Evolutionary conservation across 2,888 invertebrate species (phyloP), one percentile per base, ranked within the genome.

Genomic region (Alloscopus bannaensis): DNA sequence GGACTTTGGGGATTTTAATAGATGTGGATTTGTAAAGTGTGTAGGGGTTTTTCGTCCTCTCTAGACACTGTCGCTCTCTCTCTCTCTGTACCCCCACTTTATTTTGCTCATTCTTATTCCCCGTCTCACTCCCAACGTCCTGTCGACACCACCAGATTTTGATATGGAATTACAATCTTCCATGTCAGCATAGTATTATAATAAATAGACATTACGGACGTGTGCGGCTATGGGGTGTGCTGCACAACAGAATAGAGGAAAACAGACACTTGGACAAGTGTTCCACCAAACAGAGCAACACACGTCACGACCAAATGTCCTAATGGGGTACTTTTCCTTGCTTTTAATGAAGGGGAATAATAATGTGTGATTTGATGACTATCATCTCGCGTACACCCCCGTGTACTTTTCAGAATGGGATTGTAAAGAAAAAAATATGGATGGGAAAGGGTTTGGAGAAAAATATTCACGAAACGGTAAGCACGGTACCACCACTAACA

Each of bases 201-300:
- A 60, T 78, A 57, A 76, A 76, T 55, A 65, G 76, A 57, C 68
- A 75, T 47, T 47, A 47, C 47, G 47, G 4, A 47, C 47, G 6
- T 8, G 22, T 22, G 36, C 36, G 8, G 36, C 20, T 20, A 22
- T 52, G n/a, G 24, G 18, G 6, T 47, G 47, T n/a, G 47, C 16
- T 22, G 20, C 22, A 52, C 22, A 22, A 22, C 52, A 24, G 24
- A 24, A 52, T 36, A 13, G 45, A 45, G 50, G 55, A 20, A 66
- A 62, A 81, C 68, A 76, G 81, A 80, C 82, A 82, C 80, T 80
- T 82, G 80, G 62, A 72, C 80, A 82, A 82, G 80, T 82, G 82
- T 82, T 82, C 55, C 60, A 40, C 76, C 59, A 68, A 52, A 73
- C 31, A 47, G 55, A 66, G 70, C 52, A 55, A 71, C 50, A 62